These are phyloP conservation scores for Drosophila neonasuta DNA, from an alignment of 2,888 invertebrate genomes.

Conservation along the genomic window DNA sequence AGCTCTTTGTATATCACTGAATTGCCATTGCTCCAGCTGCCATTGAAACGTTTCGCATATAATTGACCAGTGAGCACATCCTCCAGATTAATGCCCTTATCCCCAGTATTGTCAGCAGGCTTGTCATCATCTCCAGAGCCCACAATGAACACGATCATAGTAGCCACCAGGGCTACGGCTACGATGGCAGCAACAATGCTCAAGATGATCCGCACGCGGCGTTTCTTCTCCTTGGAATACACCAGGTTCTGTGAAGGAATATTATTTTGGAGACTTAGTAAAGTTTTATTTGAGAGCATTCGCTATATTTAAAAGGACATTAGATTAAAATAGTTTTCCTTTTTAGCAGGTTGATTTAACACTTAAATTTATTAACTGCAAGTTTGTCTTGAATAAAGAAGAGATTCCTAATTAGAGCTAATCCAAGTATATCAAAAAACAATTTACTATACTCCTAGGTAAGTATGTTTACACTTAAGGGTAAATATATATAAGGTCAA, in stretches of 20 bases:
- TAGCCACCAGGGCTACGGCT: constrained; percentile 84
- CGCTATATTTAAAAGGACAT: too few relatives aligned
- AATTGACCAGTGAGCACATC: constrained; percentile 88
- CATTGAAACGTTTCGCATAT: constrained; percentile 88
- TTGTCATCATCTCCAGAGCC: constrained; percentile 69
- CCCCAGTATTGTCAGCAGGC: constrained; percentile 80
- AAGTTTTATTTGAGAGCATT: neutral
- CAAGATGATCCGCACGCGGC: constrained; percentile 84
- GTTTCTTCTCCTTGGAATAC: constrained; percentile 83
- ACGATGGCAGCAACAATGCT: constrained; percentile 84
- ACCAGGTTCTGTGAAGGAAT: constrained; percentile 84
- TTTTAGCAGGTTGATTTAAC: too few relatives aligned
- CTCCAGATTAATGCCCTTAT: constrained; percentile 83
- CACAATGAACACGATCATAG: constrained; percentile 85
- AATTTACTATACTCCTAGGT: too few relatives aligned
- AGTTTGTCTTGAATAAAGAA: too few relatives aligned
- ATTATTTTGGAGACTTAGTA: neutral
- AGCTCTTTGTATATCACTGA: constrained; percentile 86
- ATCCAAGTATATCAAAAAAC: too few relatives aligned
- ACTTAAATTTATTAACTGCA: too few relatives aligned
- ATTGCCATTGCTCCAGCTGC: constrained; percentile 89
- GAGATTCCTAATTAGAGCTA: too few relatives aligned
- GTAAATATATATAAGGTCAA: too few relatives aligned
- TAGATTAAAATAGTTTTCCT: too few relatives aligned
- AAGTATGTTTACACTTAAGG: too few relatives aligned